Base-by-base conservation (phyloP, 2,888 invertebrate species). In the Scelioninae gen. 2 region DNA sequence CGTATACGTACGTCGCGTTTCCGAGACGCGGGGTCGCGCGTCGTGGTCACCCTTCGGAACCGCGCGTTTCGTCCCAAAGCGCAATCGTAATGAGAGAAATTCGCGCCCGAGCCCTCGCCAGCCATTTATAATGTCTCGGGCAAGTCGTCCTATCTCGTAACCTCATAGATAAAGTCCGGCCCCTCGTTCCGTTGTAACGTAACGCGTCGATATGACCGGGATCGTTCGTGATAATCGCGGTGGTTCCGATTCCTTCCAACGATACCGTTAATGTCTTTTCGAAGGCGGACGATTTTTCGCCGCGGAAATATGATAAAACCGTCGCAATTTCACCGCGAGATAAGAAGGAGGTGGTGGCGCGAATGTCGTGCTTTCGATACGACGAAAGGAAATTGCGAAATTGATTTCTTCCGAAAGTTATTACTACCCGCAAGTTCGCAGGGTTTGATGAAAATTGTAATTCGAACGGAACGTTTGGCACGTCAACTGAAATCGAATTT, bases 51-150 rank as follows among this genome's bases (percentile, higher is more conserved):
- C 48, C 50, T 61, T 31, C 25, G 50, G 52, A 53, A 64, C 53
- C 25, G 53, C 22, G 52, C 3, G 31, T 11, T 1, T 19, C 19
- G 25, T 61, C 18, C 28, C 48, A 28, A 28, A 61, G 60, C 9
- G 43, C 25, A 13, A 39, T 50, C 65, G 50, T 67, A 73, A 67
- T 50, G 57, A 73, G 61, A 61, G 68, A 72, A 65, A 72, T 33
- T 50, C 15, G 50, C 57, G 37, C 58, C 15, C 43, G 13, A 48
- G 33, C n/a, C n/a, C n/a, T n/a, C 55, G 35, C 15, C 37, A 22
- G 28, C 31, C 22, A 48, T 53, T 35, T 57, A 57, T 55, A 46
- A 65, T 16, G 37, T 37, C 13, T 3, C 28, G 16, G 18, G 35
- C 52, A 35, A n/a, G 11, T 39, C 16, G 25, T 16, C 33, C 43